Percentiles rank a stretch among this genome's conserved stretches.
Evolutionary conservation across 2,797 vertebrate species (phyloP).

Genomic region (Leuciscus waleckii): DNA sequence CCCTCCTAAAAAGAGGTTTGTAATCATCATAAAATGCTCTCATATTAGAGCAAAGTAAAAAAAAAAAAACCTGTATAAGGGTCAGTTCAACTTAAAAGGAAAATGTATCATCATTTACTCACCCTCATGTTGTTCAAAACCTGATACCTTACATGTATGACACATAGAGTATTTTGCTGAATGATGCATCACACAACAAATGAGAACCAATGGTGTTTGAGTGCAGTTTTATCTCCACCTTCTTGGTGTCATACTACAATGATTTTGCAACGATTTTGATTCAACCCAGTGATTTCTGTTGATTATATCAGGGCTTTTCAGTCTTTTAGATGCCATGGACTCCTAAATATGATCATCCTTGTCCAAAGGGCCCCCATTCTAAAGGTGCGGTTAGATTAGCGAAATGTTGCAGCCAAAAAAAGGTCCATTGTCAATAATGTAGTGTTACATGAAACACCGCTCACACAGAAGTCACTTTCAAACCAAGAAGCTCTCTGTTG

Average conservation of each 20-base stretch:
- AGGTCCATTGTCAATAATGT: too few relatives aligned
- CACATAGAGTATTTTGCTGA: neutral
- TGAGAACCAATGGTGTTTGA: neutral
- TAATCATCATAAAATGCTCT: slow-evolving; percentile 17
- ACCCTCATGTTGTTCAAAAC: neutral
- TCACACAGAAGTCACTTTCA: too few relatives aligned
- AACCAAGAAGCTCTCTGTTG: too few relatives aligned
- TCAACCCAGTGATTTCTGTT: neutral
- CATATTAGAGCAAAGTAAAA: neutral
- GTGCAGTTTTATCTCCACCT: neutral
- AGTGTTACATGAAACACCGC: too few relatives aligned
- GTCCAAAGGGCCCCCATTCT: neutral
- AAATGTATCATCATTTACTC: slow-evolving; percentile 1
- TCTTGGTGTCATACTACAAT: neutral
- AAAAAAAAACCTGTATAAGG: neutral
- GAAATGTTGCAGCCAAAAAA: too few relatives aligned
- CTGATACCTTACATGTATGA: neutral
- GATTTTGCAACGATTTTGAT: neutral
- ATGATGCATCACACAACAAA: neutral
- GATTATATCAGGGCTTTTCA: neutral
- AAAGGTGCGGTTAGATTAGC: neutral
- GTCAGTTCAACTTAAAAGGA: neutral
- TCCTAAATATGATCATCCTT: neutral
- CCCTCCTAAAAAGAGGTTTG: neutral
- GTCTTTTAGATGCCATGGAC: neutral